These are phyloP conservation scores for Furcifer pardalis DNA, from an alignment of 2,797 vertebrate genomes.

Conservation along the genomic window DNA sequence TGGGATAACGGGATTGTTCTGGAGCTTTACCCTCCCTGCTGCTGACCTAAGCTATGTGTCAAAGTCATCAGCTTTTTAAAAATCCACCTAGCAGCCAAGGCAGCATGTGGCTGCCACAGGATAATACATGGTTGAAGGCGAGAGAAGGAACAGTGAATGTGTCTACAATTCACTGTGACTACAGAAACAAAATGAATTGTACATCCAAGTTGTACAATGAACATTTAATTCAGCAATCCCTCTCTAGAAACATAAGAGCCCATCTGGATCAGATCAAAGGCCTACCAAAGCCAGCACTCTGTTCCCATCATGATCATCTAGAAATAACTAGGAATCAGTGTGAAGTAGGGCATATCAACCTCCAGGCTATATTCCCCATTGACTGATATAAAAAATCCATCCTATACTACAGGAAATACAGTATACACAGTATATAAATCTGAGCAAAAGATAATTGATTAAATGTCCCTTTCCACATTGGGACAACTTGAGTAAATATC, in stretches of 20 bases:
- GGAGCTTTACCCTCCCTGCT: background rate
- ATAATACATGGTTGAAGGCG: background rate
- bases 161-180: background rate
- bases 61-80: background rate
- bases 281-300: too few species aligned
- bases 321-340: background rate
- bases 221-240: too few species aligned
- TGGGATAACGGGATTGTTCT: background rate
- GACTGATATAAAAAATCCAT: too few species aligned
- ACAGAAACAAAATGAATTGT: background rate
- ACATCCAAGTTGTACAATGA: background rate
- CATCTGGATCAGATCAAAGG: too few species aligned
- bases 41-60: background rate
- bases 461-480: background rate
- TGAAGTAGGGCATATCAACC: background rate
- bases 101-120: background rate
- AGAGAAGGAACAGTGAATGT: background rate
- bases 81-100: background rate
- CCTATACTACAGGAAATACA: too few species aligned
- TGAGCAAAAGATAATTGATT: too few species aligned
- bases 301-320: too few species aligned
- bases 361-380: too few species aligned
- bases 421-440: too few species aligned
- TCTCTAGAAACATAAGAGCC: too few species aligned
- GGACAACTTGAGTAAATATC: slow-evolving; percentile 22